Evolutionary conservation across 2,113 vertebrate species (phyloP).

Genomic region (Galbula dea): DNA sequence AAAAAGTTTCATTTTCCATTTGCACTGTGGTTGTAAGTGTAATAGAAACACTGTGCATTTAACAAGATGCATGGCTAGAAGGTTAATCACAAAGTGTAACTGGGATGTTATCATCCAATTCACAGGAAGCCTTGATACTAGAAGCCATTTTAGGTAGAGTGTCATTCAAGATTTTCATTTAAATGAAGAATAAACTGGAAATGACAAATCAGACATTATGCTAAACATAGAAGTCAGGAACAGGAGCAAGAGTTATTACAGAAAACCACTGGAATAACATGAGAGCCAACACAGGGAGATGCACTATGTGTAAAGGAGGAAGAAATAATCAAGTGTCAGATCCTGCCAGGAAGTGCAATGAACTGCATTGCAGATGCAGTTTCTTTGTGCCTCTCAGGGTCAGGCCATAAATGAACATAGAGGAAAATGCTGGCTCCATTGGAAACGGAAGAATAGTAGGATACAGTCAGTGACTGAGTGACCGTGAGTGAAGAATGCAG

Average conservation of each 20-base stretch:
- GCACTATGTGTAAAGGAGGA: not conserved
- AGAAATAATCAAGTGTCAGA: constrained; percentile 35
- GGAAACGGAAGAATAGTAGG: not conserved
- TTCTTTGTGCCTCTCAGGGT: not conserved
- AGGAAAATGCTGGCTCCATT: not conserved
- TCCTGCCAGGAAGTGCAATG: constrained; percentile 24
- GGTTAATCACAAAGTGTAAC: not conserved
- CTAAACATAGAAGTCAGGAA: constrained; percentile 12
- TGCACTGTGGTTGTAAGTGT: not conserved
- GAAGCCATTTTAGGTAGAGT: not conserved
- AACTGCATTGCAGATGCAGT: not conserved
- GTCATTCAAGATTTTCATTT: not conserved
- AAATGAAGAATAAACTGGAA: not conserved
- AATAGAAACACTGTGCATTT: not conserved
- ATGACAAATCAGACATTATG: not conserved
- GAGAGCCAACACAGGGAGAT: not conserved
- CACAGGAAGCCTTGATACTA: not conserved
- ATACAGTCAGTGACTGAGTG: not conserved
- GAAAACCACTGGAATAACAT: not conserved
- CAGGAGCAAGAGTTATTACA: not conserved
- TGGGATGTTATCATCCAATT: not conserved
- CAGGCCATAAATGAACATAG: not conserved
- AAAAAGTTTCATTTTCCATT: not conserved
- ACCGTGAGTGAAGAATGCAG: not conserved
- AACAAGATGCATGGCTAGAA: not conserved